Evolutionary conservation across 2,113 vertebrate genomes (phyloP).

Genomic region (Poeciliopsis retropinna): DNA sequence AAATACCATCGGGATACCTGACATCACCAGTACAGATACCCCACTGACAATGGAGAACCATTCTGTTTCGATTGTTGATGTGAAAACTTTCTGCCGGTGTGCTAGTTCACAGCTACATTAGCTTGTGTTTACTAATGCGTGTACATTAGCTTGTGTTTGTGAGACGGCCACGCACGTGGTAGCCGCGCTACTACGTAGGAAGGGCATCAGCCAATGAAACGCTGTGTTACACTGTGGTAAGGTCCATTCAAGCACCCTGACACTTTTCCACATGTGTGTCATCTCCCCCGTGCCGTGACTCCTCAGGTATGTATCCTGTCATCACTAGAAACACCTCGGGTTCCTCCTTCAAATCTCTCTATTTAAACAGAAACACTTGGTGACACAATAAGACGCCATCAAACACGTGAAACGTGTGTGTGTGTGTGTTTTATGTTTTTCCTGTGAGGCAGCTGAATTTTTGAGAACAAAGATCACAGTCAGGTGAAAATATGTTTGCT

Average conservation of each 20-base stretch:
- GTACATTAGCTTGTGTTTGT: no score
- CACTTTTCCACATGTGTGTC: conserved; percentile 45
- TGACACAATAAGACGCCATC: conserved; percentile 36
- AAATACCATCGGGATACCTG: no score
- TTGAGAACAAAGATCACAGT: background rate
- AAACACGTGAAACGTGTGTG: conserved; percentile 4
- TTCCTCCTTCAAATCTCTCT: conserved; percentile 30
- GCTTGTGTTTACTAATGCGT: no score
- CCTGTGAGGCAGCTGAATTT: background rate
- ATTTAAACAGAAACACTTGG: conserved; percentile 27
- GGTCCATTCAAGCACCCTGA: background rate
- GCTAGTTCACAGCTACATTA: no score
- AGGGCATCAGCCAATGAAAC: no score
- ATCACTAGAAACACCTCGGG: conserved; percentile 38
- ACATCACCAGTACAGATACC: no score
- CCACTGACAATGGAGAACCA: no score
- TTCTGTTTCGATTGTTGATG: no score
- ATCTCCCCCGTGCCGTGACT: conserved; percentile 40
- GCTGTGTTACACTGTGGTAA: no score
- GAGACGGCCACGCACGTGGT: no score
- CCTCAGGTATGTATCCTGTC: conserved; percentile 59
- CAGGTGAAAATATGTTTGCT: background rate
- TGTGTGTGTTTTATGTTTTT: background rate
- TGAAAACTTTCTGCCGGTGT: no score
- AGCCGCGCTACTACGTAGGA: no score